Evolutionary conservation across 2,113 vertebrate genomes (phyloP), one percentile per base, ranked within the genome.

Genomic region (Callospermophilus lateralis): DNA sequence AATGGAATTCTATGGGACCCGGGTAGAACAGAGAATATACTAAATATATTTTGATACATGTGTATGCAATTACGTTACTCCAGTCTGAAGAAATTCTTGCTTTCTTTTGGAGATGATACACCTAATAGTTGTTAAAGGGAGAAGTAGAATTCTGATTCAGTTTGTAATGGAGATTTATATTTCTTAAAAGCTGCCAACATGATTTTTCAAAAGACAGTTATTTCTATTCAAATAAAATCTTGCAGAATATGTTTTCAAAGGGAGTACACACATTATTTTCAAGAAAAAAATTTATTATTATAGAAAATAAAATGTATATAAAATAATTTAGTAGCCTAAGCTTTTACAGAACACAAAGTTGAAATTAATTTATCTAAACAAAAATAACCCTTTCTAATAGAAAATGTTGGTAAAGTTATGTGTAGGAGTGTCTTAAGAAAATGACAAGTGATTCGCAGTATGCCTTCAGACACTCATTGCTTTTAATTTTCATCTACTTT

Each of bases 361-460:
- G 15, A 90, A 96, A 67, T 88, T 90, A 28, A 92, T 80, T 87
- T 63, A 58, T 78, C 4, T 73, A 34, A 91, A 34, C 84, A 65
- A 76, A 84, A 67, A 85, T 89, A 61, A 63, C 10, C 20, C 37
- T 73, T 81, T 8, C 4, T 87, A 84, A 37, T 34, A 89, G 37
- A 26, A 4, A 58, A 19, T 77, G 19, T 34, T 89, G 55, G 17
- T 89, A 79, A 28, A 16, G 48, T 4, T 26, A 34, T 72, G 48
- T 81, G 0, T 2, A 65, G 13, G 39, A 63, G 2, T 34, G 6
- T 32, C 13, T 51, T 61, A 37, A 78, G 51, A 70, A 48, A 80
- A 45, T 39, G 19, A 20, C 37, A 5, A 12, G 1, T 39, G 26
- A 22, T 13, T 51, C 45, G 8, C 1, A 16, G 39, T 39, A 1